Percentiles rank a stretch among this genome's conserved stretches.
phyloP scores from a whole-genome alignment of 1,140 invertebrate species.

The Phymastichus coffea region DNA sequence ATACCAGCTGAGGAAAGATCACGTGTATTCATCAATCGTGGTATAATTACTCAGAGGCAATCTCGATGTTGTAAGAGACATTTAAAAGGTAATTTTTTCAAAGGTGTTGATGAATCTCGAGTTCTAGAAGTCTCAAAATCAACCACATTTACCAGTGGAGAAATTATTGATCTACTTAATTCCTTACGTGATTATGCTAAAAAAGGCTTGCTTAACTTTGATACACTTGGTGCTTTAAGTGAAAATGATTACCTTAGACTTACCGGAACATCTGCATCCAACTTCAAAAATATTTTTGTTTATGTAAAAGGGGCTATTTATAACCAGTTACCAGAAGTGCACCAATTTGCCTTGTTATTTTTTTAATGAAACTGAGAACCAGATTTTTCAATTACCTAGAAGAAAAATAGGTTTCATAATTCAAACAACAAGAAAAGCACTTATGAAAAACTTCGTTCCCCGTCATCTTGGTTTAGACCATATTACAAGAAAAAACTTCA shows the following conservation, averaged over 20 bases:
- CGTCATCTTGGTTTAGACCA: not conserved
- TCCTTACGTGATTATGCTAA: not conserved
- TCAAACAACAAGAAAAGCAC: not conserved
- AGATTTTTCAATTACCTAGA: not conserved
- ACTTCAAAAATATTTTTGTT: not conserved
- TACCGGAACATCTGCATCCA: not conserved
- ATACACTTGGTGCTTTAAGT: not conserved
- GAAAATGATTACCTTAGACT: slow-evolving; percentile 2
- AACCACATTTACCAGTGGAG: not conserved
- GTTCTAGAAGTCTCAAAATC: not conserved
- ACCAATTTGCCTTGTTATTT: slow-evolving; percentile 6
- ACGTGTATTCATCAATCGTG: not conserved
- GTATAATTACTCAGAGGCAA: not conserved
- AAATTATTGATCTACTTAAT: slow-evolving; percentile 1
- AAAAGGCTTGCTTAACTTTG: slow-evolving; percentile 7
- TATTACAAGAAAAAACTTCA: not conserved
- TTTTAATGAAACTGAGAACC: slow-evolving; percentile 11
- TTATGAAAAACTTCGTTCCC: not conserved
- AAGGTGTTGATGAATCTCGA: not conserved
- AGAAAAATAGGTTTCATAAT: not conserved
- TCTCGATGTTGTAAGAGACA: not conserved
- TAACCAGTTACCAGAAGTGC: slow-evolving; percentile 7
- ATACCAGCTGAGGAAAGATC: not conserved
- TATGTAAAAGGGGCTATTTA: not conserved
- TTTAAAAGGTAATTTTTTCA: slow-evolving; percentile 3